Conservation (phyloP, 2,113 vertebrate genomes). For the Zeus faber region DNA sequence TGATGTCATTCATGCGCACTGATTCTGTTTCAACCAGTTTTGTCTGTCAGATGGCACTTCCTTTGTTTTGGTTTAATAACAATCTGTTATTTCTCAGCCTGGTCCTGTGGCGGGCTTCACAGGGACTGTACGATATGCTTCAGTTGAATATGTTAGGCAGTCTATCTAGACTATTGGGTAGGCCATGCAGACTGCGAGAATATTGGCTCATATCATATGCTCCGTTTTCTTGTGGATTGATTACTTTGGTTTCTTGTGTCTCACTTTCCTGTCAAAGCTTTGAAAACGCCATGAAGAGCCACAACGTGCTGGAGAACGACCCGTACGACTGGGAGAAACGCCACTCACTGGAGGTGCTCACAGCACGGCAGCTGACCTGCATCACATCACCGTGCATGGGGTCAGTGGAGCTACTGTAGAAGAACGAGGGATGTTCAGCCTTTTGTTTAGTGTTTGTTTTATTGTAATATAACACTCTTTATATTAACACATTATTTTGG, state of each 20-base stretch:
- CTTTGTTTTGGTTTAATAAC: too few relatives aligned
- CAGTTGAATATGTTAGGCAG: slow-evolving; percentile 73
- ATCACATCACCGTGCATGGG: slow-evolving; percentile 92
- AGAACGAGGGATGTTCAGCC: neutral
- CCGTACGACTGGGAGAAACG: slow-evolving; percentile 97
- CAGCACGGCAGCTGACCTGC: slow-evolving; percentile 91
- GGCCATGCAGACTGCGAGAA: too few relatives aligned
- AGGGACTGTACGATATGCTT: slow-evolving; percentile 96
- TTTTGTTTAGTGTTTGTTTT: too few relatives aligned
- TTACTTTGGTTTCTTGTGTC: neutral
- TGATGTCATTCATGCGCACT: too few relatives aligned
- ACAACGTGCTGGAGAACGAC: slow-evolving; percentile 89
- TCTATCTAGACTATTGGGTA: slow-evolving; percentile 90
- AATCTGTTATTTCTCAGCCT: slow-evolving; percentile 73
- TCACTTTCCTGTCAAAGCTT: slow-evolving; percentile 78
- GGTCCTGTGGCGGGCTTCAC: slow-evolving; percentile 94
- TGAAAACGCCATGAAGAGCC: slow-evolving; percentile 91
- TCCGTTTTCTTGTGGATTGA: neutral
- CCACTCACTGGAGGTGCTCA: slow-evolving; percentile 85
- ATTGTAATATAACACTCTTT: too few relatives aligned
- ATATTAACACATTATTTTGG: neutral
- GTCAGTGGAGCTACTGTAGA: slow-evolving; percentile 57
- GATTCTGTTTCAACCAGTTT: too few relatives aligned
- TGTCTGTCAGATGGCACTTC: too few relatives aligned
- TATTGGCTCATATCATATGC: too few relatives aligned